Base-by-base conservation (phyloP, 2,888 invertebrate genomes). In the Ophion ventricosus region DNA sequence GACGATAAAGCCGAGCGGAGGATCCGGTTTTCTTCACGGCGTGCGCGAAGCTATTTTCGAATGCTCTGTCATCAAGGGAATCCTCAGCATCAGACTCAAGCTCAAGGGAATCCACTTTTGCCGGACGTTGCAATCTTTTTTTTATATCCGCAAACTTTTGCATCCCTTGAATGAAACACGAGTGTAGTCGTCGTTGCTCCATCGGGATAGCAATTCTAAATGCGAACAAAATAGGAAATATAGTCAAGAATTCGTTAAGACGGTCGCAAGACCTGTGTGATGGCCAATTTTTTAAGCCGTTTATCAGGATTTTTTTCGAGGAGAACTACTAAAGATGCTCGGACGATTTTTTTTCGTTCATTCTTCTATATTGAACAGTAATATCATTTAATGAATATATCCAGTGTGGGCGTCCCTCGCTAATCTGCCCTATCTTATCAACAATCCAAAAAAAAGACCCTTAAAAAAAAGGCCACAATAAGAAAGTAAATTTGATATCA, bases 81-180 rank as follows among this genome's bases (percentile, higher is more conserved):
- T 69, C 66, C 70, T 66, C 64, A 84, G 56, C 67, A 72, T 72
- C 70, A 63, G 85, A 81, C 72, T 59, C 88, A 88, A 87, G 87
- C 87, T 88, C 88, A 89, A 88, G 88, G 87, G 72, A 76, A 87
- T 86, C 88, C 26, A 57, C 80, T 87, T 86, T 76, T 57, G n/a
- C 64, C 69, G 64, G 57, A 64, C 11, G 76, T 61, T 0, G 49
- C 59, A n/a, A 79, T 59, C 10, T 64, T 74, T 64, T 76, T 67
- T 74, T 23, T 54, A 61, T n/a, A 40, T 56, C 49, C 61, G 35
- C 26, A 75, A 64, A 26, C 25, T 66, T 35, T 8, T 5, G 59
- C 43, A 23, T 35, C 66, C 43, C 66, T 67, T 25, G 59, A 20
- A 14, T 29, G 2, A 59, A 61, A 70, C 56, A 4, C 8, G 14